A percentile compares a stretch with the other conserved stretches of the same genome.
Evolutionary conservation across 1,140 invertebrate species (phyloP).

Genomic region (Grapholita molesta): DNA sequence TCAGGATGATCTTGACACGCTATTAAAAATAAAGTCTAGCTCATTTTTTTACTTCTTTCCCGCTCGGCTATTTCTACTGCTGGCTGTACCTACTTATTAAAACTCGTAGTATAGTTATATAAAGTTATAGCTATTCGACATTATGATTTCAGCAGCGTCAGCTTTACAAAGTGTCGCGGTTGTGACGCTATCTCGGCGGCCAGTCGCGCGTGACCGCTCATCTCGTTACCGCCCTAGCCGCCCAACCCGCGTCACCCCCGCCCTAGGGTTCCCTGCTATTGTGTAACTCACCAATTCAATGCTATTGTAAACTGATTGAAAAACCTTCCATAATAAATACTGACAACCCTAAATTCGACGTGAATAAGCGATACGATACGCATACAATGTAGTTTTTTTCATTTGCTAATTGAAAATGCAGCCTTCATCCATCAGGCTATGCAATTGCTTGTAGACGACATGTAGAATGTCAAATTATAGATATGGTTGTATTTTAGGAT

Average conservation of each 20-base stretch:
- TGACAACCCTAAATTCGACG: neutral
- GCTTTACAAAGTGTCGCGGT: slow-evolving; percentile 31
- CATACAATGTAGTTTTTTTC: neutral
- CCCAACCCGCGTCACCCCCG: neutral
- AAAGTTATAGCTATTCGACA: neutral
- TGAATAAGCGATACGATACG: neutral
- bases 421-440: too few relatives aligned
- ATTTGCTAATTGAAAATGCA: neutral
- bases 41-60: too few relatives aligned
- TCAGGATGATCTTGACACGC: too few relatives aligned
- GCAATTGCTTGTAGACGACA: too few relatives aligned
- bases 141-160: neutral
- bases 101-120: neutral
- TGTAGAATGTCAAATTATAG: too few relatives aligned
- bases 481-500: too few relatives aligned
- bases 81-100: too few relatives aligned
- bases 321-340: neutral
- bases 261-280: neutral
- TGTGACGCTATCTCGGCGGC: slow-evolving; percentile 41
- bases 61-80: too few relatives aligned
- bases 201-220: slow-evolving; percentile 62
- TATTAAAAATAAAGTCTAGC: too few relatives aligned
- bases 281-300: neutral
- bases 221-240: slow-evolving; percentile 42
- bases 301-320: neutral